Conservation (phyloP, 2,888 invertebrate genomes). For the Himalopsyche kuldschensis region DNA sequence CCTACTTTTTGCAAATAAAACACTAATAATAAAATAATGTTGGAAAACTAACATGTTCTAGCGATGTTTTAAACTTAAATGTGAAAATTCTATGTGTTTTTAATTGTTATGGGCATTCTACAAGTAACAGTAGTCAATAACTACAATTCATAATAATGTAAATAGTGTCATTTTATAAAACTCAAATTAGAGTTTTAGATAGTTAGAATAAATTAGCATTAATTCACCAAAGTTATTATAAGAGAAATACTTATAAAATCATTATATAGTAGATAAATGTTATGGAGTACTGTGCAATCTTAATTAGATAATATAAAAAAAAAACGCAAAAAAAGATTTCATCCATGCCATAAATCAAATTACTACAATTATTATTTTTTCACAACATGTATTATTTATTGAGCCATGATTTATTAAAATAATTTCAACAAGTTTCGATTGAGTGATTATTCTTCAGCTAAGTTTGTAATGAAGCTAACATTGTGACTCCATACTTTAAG, state of each 20-base stretch:
- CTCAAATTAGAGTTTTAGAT: background rate
- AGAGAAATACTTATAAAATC: background rate
- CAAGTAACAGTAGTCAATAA: background rate
- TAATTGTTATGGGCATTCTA: background rate
- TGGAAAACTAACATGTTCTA: background rate
- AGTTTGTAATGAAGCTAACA: too few species aligned
- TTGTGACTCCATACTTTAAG: too few species aligned
- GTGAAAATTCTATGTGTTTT: background rate
- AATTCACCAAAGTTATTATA: slow-evolving; percentile 5
- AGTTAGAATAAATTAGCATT: background rate
- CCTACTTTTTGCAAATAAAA: too few species aligned
- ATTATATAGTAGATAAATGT: background rate
- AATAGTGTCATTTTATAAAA: background rate
- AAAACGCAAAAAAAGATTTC: background rate
- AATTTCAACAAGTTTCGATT: too few species aligned
- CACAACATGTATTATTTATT: too few species aligned
- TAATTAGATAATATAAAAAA: background rate
- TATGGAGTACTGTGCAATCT: background rate
- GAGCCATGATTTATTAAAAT: too few species aligned
- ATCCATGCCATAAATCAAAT: background rate
- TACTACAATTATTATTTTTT: background rate
- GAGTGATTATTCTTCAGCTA: too few species aligned
- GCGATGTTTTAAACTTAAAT: background rate
- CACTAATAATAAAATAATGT: background rate
- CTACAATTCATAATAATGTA: background rate